Conservation (phyloP, 2,888 invertebrate genomes). For the Strigamia maritima region DNA sequence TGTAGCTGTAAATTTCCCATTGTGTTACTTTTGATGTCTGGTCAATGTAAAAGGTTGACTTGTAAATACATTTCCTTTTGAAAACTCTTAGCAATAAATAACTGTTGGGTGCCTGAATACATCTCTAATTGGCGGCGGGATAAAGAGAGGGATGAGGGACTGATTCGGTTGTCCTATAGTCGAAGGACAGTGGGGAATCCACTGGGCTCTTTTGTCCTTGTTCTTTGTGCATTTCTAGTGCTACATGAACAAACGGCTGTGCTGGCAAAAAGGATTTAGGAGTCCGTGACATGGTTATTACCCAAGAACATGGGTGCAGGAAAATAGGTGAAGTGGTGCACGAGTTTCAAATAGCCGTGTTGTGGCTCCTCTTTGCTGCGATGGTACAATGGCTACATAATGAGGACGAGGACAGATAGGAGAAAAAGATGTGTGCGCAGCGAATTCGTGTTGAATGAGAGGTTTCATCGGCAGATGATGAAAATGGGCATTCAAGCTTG, state of each 20-base stretch:
- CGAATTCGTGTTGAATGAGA: not conserved
- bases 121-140: not conserved
- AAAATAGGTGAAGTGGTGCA: not conserved
- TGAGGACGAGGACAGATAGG: not conserved
- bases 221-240: not conserved
- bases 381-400: not conserved
- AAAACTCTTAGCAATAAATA: not conserved
- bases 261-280: not conserved
- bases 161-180: not conserved
- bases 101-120: conserved; percentile 4
- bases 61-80: not conserved
- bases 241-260: not conserved
- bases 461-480: not conserved
- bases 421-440: not conserved
- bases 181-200: not conserved
- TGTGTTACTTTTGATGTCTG: not conserved
- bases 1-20: not conserved
- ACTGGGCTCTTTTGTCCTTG: not conserved
- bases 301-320: not conserved
- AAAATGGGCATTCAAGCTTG: not conserved
- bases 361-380: not conserved
- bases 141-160: not conserved
- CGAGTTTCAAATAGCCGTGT: not conserved
- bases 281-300: not conserved
- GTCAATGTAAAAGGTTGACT: not conserved